phyloP scores from a whole-genome alignment of 2,888 invertebrate species.

The Lapara coniferarum region DNA sequence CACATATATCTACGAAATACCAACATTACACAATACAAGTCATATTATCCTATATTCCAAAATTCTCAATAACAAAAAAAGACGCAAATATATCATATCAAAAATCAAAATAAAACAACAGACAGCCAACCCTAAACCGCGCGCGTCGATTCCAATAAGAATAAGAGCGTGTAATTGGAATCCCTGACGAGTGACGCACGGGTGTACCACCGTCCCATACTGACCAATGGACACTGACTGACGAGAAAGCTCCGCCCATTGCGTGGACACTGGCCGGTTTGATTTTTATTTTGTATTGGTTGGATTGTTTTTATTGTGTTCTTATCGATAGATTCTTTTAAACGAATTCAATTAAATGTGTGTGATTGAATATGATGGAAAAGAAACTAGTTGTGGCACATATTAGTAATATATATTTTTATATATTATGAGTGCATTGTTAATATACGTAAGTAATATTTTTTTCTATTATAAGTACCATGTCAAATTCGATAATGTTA shows the following conservation, averaged over 20 bases:
- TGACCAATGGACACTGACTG: conserved; percentile 65
- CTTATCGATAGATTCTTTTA: not conserved
- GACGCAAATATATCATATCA: not conserved
- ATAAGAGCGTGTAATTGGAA: conserved; percentile 27
- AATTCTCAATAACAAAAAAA: too few relatives aligned
- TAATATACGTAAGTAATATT: too few relatives aligned
- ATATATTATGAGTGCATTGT: too few relatives aligned
- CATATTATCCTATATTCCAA: too few relatives aligned
- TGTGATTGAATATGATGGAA: not conserved
- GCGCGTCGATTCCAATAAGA: conserved; percentile 35
- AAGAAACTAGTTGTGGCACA: too few relatives aligned
- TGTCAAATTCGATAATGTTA: too few relatives aligned
- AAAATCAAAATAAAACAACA: not conserved
- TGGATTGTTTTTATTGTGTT: conserved; percentile 17
- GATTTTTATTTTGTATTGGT: conserved; percentile 24
- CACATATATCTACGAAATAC: too few relatives aligned
- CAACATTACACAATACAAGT: too few relatives aligned
- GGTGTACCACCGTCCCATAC: conserved; percentile 29
- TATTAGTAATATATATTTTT: too few relatives aligned
- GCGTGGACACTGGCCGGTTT: conserved; percentile 57
- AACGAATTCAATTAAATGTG: not conserved
- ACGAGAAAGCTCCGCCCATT: conserved; percentile 52
- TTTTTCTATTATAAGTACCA: too few relatives aligned
- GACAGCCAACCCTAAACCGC: conserved; percentile 17
- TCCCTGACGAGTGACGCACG: conserved; percentile 28